Evolutionary conservation across 2,888 invertebrate species (phyloP), one percentile per base, ranked within the genome.

Genomic region (Cosmopolites sordidus): DNA sequence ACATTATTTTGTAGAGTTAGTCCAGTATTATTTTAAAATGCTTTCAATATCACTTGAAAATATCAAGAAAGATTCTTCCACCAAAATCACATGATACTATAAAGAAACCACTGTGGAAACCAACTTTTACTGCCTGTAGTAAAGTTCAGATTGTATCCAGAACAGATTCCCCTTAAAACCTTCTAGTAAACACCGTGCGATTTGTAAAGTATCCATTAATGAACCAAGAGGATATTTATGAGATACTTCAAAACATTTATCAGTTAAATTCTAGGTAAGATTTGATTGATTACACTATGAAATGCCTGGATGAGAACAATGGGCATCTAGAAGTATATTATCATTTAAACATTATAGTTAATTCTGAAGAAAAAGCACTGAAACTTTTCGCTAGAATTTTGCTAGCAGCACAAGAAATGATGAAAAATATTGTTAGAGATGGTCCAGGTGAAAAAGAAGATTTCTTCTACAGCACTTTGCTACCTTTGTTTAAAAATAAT

Each of bases 381-480:
- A 38, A 16, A 16, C 33, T 46, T 11, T 56, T 56, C 46, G 43
- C 33, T 5, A 56, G 52, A 43, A 6, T 52, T 22, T 9, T 53
- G 5, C 38, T 43, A 8, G 2, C 15, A 16, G n/a, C 14, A 17
- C 16, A 46, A 14, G n/a, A 43, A 5, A 18, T 41, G n/a, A 8
- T 1, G 5, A 16, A 38, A 12, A 16, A 37, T 12, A 14, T 38
- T n/a, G 49, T 49, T 8, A 41, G 39, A 17, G 52, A 9, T 4
- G 40, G 45, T 1, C 37, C 38, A 3, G 16, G 17, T 12, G 12
- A 15, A 16, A 67, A 64, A 54, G 67, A 68, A 54, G 51, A 58
- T 30, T 62, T 64, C 1, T 73, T 79, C 27, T 80, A 77, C 56
- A 64, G 67, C 29, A 59, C 48, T 3, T 61, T 75, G 43, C 61